phyloP scores from a whole-genome alignment of 1,140 invertebrate species.

The Eupristina koningsbergeri region DNA sequence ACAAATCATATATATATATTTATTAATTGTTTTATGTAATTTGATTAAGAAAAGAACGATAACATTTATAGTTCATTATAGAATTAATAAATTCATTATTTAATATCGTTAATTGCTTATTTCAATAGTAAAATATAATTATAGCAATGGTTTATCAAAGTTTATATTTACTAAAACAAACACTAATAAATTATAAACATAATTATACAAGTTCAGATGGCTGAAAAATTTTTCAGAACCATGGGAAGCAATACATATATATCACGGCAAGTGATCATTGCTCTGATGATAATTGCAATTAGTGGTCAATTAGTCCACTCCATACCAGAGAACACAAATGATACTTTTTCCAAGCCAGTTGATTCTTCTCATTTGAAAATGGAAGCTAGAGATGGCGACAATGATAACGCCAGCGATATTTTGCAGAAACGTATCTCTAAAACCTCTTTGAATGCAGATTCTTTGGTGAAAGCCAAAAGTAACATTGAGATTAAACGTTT shows the following conservation, averaged over 20 bases:
- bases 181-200: neutral
- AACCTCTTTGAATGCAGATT: neutral
- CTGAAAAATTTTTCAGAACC: neutral
- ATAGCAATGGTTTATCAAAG: too few species aligned
- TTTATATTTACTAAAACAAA: too few species aligned
- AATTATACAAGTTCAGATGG: neutral
- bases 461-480: conserved; percentile 15
- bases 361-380: conserved; percentile 50
- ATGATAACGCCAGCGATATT: too few species aligned
- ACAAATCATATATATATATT: too few species aligned
- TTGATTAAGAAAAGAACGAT: too few species aligned
- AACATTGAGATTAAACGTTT: neutral
- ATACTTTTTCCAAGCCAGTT: neutral
- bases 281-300: neutral
- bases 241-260: neutral
- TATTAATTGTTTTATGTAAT: too few species aligned
- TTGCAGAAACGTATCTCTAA: neutral
- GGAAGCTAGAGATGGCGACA: conserved; percentile 49
- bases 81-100: too few species aligned
- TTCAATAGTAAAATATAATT: too few species aligned
- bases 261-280: neutral
- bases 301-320: neutral
- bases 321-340: neutral
- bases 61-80: too few species aligned
- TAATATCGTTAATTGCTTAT: too few species aligned